Evolutionary conservation across 2,797 vertebrate species (phyloP).

Genomic region (Argyrosomus regius): DNA sequence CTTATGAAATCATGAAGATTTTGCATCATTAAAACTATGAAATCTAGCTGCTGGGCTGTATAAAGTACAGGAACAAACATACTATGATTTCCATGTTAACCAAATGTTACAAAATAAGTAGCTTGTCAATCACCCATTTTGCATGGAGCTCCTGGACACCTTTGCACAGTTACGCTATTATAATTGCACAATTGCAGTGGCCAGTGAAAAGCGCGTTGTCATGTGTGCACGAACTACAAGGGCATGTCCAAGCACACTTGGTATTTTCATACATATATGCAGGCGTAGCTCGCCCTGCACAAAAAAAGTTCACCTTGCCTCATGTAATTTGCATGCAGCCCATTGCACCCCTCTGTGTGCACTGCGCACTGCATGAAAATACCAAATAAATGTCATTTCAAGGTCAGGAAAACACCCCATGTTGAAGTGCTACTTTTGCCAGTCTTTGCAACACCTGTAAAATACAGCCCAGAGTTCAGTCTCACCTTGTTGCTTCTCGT

Average conservation of each 20-base stretch:
- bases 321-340: neutral
- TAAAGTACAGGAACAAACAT: neutral
- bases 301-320: neutral
- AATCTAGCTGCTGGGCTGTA: neutral
- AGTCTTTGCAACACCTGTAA: constrained; percentile 12
- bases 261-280: constrained; percentile 1
- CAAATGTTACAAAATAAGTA: too few relatives aligned
- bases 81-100: neutral
- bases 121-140: neutral
- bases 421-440: neutral
- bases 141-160: neutral
- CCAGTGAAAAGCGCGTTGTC: neutral
- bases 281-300: neutral
- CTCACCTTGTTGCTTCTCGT: neutral
- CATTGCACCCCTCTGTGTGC: neutral
- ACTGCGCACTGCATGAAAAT: neutral
- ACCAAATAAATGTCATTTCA: constrained; percentile 1
- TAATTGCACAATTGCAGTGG: constrained; percentile 9
- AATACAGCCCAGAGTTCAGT: constrained; percentile 2
- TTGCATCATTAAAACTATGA: neutral
- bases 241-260: constrained; percentile 12
- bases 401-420: constrained; percentile 11
- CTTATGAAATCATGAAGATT: neutral
- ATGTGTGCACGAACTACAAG: constrained; percentile 1
- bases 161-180: neutral